These are phyloP conservation scores for Antechinus stuartii DNA, from an alignment of 2,113 vertebrate genomes.

Conservation along the genomic window DNA sequence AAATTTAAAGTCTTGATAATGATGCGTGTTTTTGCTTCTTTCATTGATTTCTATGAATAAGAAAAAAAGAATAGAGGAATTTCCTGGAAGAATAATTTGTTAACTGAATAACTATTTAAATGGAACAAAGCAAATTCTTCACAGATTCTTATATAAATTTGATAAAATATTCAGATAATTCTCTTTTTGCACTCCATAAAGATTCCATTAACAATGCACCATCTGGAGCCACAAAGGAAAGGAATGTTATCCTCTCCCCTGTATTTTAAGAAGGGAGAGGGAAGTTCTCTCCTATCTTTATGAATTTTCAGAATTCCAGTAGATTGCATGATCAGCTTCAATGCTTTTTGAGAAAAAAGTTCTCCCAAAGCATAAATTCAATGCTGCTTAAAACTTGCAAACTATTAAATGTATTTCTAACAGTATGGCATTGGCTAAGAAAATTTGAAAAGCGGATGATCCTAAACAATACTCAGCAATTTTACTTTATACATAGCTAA, in stretches of 20 bases:
- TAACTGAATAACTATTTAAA: constrained; percentile 38
- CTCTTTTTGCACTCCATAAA: constrained; percentile 13
- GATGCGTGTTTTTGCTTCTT: constrained; percentile 2
- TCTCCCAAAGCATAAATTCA: constrained; percentile 36
- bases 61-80: constrained; percentile 20
- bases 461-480: neutral
- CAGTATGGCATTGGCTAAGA: constrained; percentile 36
- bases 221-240: neutral
- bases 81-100: constrained; percentile 45
- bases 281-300: neutral
- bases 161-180: constrained; percentile 50
- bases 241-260: neutral
- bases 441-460: constrained; percentile 30
- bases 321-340: neutral
- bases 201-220: constrained; percentile 19
- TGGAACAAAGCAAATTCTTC: constrained; percentile 39
- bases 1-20: constrained; percentile 39
- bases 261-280: constrained; percentile 3
- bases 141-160: constrained; percentile 35
- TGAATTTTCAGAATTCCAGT: neutral
- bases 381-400: constrained; percentile 9
- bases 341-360: neutral
- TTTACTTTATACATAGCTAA: constrained; percentile 16
- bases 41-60: constrained; percentile 27
- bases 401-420: neutral